Base-by-base conservation (phyloP, 2,113 vertebrate species). In the Petroica traversi region DNA sequence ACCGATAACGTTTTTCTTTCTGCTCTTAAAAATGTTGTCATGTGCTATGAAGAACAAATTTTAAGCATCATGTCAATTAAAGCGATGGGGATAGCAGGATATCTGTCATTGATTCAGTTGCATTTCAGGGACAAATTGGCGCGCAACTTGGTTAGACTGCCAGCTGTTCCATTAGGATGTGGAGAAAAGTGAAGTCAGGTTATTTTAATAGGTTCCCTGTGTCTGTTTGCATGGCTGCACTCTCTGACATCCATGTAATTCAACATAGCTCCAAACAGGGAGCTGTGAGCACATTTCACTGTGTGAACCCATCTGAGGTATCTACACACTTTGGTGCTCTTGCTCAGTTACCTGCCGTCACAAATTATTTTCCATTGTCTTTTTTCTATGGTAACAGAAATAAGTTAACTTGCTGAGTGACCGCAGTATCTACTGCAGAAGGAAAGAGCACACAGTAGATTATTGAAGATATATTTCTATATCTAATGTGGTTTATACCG, bases 1-100 rank as follows among this genome's bases (percentile, higher is more conserved):
- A 13, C 23, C 24, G 55, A 13, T 38, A 34, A 16, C 6, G 3
- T 46, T 77, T 86, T 73, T 41, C 14, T 46, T 52, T 76, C 52
- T 67, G 4, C 41, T 89, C 41, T 83, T 63, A 54, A 34, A 62
- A 79, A 36, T 55, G 13, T 74, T 69, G 31, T 71, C 14, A 22
- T 80, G 41, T 52, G 12, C 59, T 72, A 38, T 61, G 18, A 80
- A 38, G 74, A 76, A 59, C 12, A 15, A 13, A 38, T 33, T 72
- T 46, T 55, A 61, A 76, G 31, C 40, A 14, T 45, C 22, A 4
- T 52, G 4, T 52, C 33, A 48, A 58, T 54, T 36, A 40, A 55
- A 57, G 46, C 31, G 2, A 0, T 6, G 19, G n/a, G 20, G 19
- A 46, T 13, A 12, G 46, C 54, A 34, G 1, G 59, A 10, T n/a